A percentile compares a stretch with the other conserved stretches of the same genome.
These are phyloP conservation scores for Oreocharis arfaki DNA, from an alignment of 2,113 vertebrate genomes.

Conservation along the genomic window DNA sequence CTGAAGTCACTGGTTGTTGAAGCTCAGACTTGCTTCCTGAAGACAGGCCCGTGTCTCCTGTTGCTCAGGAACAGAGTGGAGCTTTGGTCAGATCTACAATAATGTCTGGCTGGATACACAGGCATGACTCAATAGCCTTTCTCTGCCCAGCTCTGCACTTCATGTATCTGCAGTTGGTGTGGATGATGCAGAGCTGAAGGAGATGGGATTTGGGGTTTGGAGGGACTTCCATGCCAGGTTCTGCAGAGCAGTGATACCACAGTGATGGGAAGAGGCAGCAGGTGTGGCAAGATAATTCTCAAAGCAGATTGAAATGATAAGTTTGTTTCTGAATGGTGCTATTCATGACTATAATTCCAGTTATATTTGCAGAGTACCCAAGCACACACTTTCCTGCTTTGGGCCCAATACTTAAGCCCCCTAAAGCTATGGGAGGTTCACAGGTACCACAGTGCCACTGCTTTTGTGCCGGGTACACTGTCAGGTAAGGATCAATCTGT, in stretches of 20 bases:
- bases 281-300: background rate
- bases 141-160: background rate
- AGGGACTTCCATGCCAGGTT: background rate
- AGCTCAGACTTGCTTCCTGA: background rate
- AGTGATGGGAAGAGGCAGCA: background rate
- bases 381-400: background rate
- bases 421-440: background rate
- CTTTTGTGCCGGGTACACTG: background rate
- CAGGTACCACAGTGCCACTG: background rate
- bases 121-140: background rate
- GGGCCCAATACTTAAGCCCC: background rate
- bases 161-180: background rate
- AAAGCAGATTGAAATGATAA: background rate
- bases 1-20: background rate
- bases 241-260: background rate
- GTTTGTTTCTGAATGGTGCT: background rate
- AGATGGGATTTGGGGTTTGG: background rate
- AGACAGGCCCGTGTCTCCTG: accelerated
- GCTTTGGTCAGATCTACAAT: background rate
- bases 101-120: background rate
- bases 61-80: background rate
- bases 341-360: background rate
- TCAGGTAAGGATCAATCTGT: background rate
- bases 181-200: background rate
- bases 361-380: background rate